Evolutionary conservation across 2,888 invertebrate species (phyloP).

Genomic region (Polymixis flavicincta): DNA sequence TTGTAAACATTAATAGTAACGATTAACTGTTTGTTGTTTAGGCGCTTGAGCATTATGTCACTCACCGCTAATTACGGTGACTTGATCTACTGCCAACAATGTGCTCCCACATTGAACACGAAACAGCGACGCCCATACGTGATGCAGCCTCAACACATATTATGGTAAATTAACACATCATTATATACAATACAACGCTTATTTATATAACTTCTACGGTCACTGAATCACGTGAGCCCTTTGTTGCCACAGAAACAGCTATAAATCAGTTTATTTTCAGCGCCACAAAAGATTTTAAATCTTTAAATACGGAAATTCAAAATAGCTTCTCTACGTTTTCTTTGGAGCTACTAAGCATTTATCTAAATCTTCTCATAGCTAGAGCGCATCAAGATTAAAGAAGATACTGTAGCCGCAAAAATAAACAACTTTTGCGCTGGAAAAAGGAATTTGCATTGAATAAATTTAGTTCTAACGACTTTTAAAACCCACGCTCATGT

Average conservation of each 20-base stretch:
- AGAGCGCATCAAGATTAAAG: slow-evolving; percentile 43
- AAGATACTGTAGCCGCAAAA: slow-evolving; percentile 51
- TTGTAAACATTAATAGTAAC: slow-evolving; percentile 64
- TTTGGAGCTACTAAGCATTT: slow-evolving; percentile 23
- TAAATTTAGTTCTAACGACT: slow-evolving; percentile 52
- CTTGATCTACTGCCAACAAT: slow-evolving; percentile 80
- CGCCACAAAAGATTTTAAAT: slow-evolving; percentile 23
- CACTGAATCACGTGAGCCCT: slow-evolving; percentile 11
- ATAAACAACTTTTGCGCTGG: slow-evolving; percentile 51
- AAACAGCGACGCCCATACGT: slow-evolving; percentile 56
- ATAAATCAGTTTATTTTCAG: slow-evolving; percentile 35
- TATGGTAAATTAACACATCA: slow-evolving; percentile 38
- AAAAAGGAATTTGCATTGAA: slow-evolving; percentile 48
- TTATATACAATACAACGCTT: slow-evolving; percentile 15
- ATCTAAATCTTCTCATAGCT: slow-evolving; percentile 41
- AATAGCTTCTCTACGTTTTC: slow-evolving; percentile 23
- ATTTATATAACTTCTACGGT: slow-evolving; percentile 27
- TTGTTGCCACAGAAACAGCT: slow-evolving; percentile 29
- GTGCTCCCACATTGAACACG: slow-evolving; percentile 63
- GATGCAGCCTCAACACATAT: slow-evolving; percentile 29
- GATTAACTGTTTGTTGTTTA: slow-evolving; percentile 67
- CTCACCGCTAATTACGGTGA: slow-evolving; percentile 72
- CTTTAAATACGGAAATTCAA: slow-evolving; percentile 6
- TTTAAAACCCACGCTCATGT: slow-evolving; percentile 40
- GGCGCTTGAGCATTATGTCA: slow-evolving; percentile 66